Conservation (phyloP, 2,797 vertebrate genomes). For the Gambelia wislizenii region DNA sequence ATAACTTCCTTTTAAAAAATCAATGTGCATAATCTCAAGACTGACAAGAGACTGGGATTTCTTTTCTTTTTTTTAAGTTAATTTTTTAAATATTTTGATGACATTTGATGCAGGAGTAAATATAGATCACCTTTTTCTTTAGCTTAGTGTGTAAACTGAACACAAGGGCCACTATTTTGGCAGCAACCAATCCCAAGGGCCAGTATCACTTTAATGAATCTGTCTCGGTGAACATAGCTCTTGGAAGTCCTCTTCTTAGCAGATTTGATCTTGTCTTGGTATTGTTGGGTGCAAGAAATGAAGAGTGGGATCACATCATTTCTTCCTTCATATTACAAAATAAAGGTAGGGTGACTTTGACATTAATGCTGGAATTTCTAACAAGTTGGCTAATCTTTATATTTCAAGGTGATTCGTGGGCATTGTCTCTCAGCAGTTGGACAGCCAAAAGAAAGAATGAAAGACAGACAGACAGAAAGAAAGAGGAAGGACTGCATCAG, state of each 20-base stretch:
- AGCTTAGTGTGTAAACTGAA: conserved; percentile 97
- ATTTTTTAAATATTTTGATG: neutral
- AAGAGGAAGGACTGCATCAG: too few relatives aligned
- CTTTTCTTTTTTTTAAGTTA: conserved; percentile 5
- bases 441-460: too few relatives aligned
- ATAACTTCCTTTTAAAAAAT: too few relatives aligned
- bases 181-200: conserved; percentile 96
- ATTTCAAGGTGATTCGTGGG: too few relatives aligned
- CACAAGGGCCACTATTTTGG: conserved; percentile 93
- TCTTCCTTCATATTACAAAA: conserved; percentile 96
- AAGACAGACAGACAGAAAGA: too few relatives aligned
- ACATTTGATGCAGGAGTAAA: neutral
- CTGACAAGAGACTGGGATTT: too few relatives aligned
- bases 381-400: too few relatives aligned
- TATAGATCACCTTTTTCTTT: conserved; percentile 31
- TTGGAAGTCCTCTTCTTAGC: conserved; percentile 94
- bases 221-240: conserved; percentile 92
- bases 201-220: conserved; percentile 90
- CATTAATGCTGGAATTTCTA: neutral
- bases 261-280: conserved; percentile 95
- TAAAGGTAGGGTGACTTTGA: conserved; percentile 82
- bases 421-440: too few relatives aligned
- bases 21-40: too few relatives aligned
- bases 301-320: conserved; percentile 93
- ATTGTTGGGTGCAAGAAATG: conserved; percentile 91